Percentiles rank a stretch among this genome's conserved stretches.
These are phyloP conservation scores for Peromyscus nudipes DNA, from an alignment of 2,797 vertebrate species.

Conservation along the genomic window DNA sequence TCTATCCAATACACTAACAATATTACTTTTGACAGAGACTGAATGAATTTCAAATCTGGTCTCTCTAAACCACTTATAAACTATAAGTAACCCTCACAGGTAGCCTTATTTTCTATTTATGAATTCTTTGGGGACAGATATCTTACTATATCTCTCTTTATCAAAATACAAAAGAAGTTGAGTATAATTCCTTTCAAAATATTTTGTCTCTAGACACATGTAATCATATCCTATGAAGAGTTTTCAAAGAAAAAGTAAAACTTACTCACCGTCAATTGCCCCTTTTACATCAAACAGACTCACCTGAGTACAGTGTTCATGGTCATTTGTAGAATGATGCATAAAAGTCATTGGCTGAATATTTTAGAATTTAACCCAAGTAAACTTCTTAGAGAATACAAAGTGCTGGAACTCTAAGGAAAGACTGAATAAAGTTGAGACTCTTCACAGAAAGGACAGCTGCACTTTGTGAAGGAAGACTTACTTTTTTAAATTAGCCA, in stretches of 20 bases:
- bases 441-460: slow-evolving; percentile 28
- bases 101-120: neutral
- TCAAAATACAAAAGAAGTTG: neutral
- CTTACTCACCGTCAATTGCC: slow-evolving; percentile 44
- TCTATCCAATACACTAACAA: slow-evolving; percentile 48
- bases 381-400: slow-evolving; percentile 43
- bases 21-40: slow-evolving; percentile 63
- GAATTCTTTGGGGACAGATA: slow-evolving; percentile 54
- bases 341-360: neutral
- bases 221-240: slow-evolving; percentile 54
- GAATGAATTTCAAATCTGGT: slow-evolving; percentile 66
- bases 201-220: slow-evolving; percentile 61
- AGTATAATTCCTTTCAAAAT: neutral
- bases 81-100: slow-evolving; percentile 11
- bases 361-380: slow-evolving; percentile 49
- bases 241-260: slow-evolving; percentile 41
- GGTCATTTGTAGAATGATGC: slow-evolving; percentile 14
- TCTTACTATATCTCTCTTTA: slow-evolving; percentile 26
- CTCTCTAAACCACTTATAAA: slow-evolving; percentile 69
- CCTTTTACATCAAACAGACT: slow-evolving; percentile 59
- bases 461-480: neutral
- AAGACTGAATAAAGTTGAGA: slow-evolving; percentile 10
- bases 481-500: slow-evolving; percentile 29
- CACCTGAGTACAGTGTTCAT: neutral
- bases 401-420: neutral